Conservation (phyloP, 2,888 invertebrate genomes). For the Teinopalpus imperialis region DNA sequence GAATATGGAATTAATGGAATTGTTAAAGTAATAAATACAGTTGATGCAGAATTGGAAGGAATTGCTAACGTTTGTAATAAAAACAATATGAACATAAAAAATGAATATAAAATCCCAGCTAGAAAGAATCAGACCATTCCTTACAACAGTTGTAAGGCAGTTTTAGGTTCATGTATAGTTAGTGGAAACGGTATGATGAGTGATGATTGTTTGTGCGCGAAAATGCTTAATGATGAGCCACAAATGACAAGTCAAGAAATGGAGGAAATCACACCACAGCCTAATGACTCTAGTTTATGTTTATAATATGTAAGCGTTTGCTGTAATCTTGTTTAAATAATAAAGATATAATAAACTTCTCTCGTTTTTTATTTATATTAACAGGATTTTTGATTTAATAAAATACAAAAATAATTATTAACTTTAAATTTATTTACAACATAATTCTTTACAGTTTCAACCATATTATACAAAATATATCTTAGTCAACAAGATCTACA, state of each 20-base stretch:
- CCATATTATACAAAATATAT: slow-evolving; percentile 80
- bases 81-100: slow-evolving; percentile 11
- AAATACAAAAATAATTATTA: slow-evolving; percentile 52
- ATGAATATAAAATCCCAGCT: slow-evolving; percentile 19
- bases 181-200: slow-evolving; percentile 60
- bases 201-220: slow-evolving; percentile 68
- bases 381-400: slow-evolving; percentile 30
- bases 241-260: slow-evolving; percentile 62
- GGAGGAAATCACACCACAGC: slow-evolving; percentile 66
- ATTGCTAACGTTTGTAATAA: slow-evolving; percentile 12
- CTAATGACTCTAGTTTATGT: slow-evolving; percentile 32
- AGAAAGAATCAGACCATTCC: slow-evolving; percentile 39
- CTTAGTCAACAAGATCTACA: slow-evolving; percentile 75
- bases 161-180: slow-evolving; percentile 68
- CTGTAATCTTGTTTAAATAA: slow-evolving; percentile 14
- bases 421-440: slow-evolving; percentile 79
- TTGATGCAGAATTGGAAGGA: slow-evolving; percentile 47
- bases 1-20: slow-evolving; percentile 54
- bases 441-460: slow-evolving; percentile 79
- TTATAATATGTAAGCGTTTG: slow-evolving; percentile 4
- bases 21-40: slow-evolving; percentile 58
- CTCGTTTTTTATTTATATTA: not conserved
- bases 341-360: not conserved
- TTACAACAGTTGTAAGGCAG: slow-evolving; percentile 63
- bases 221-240: slow-evolving; percentile 61